Percentiles rank a stretch among this genome's conserved stretches.
Evolutionary conservation across 2,113 vertebrate genomes (phyloP).

Genomic region (Globicephala melas): DNA sequence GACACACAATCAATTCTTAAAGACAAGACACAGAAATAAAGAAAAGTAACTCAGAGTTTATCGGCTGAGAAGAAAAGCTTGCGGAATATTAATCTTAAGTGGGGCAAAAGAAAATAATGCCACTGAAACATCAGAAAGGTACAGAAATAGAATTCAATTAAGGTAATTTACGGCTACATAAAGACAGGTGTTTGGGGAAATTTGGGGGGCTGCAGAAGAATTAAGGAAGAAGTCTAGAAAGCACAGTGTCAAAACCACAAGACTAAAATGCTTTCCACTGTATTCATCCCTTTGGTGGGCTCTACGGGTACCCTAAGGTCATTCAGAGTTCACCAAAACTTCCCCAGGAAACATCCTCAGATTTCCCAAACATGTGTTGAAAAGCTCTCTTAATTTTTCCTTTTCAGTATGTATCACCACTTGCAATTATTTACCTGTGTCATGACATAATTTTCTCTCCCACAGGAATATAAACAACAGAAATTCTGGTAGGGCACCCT

Average conservation of each 20-base stretch:
- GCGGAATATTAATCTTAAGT: background rate
- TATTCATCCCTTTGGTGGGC: background rate
- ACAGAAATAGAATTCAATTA: background rate
- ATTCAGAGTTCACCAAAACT: background rate
- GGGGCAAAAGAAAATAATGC: constrained; percentile 38
- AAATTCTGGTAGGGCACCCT: background rate
- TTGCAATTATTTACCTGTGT: background rate
- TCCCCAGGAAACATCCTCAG: background rate
- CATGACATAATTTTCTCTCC: background rate
- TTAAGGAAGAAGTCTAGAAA: background rate
- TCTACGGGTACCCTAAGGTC: background rate
- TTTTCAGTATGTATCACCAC: background rate
- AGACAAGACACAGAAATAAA: constrained; percentile 64
- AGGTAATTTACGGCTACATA: background rate
- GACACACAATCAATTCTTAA: constrained; percentile 72
- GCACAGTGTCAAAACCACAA: background rate
- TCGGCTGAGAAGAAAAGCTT: constrained; percentile 26
- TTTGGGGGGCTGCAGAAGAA: background rate
- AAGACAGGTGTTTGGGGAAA: constrained; percentile 1
- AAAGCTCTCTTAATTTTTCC: background rate
- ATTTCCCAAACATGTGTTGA: background rate
- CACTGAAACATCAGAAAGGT: constrained; percentile 15
- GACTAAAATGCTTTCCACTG: background rate
- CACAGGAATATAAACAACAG: background rate
- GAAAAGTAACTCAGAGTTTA: constrained; percentile 55